Evolutionary conservation across 2,888 invertebrate species (phyloP).

Genomic region (Rutpela maculata): DNA sequence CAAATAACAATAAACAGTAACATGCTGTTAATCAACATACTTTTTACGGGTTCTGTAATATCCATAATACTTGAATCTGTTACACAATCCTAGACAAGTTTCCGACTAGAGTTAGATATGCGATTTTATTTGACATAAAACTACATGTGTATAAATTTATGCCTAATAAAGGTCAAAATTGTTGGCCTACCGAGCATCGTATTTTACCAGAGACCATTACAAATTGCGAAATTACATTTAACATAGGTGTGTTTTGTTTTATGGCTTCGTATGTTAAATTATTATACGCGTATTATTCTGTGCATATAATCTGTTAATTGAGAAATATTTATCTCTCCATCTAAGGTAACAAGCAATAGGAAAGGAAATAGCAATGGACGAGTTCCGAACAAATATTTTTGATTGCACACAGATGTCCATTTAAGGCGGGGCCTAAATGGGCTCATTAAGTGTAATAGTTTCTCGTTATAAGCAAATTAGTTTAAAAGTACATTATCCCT

Average conservation of each 20-base stretch:
- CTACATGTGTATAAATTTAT: constrained; percentile 9
- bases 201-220: not conserved
- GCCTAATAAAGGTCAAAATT: constrained; percentile 1
- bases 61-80: constrained; percentile 4
- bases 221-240: not conserved
- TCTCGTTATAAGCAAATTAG: too few relatives aligned
- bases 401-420: too few relatives aligned
- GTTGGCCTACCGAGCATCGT: not conserved
- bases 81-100: not conserved
- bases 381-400: not conserved
- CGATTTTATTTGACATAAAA: constrained; percentile 7
- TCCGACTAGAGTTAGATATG: not conserved
- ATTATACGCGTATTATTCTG: not conserved
- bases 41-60: constrained; percentile 9
- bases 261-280: not conserved
- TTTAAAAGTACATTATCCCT: too few relatives aligned
- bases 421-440: too few relatives aligned
- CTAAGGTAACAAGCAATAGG: not conserved
- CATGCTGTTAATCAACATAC: constrained; percentile 25
- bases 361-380: too few relatives aligned
- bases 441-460: too few relatives aligned
- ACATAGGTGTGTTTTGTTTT: not conserved
- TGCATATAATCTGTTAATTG: not conserved
- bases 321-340: not conserved
- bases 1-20: constrained; percentile 17